Evolutionary conservation across 2,797 vertebrate genomes (phyloP), one percentile per base, ranked within the genome.

Genomic region (Margarornis squamiger): DNA sequence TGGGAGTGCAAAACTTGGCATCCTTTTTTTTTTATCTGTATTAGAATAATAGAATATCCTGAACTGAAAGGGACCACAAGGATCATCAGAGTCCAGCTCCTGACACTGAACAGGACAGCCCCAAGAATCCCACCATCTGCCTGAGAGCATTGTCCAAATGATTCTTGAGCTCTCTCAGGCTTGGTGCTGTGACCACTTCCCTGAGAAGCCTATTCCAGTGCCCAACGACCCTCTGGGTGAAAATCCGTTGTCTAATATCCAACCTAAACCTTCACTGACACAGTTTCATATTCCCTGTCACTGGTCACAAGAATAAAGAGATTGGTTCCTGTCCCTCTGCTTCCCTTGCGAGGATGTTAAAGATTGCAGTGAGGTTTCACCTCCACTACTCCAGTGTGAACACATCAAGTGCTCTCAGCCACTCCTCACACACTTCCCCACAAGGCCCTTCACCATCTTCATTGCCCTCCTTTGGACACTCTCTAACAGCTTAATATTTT

Each of bases 321-420:
- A 29, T 55, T 32, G 36, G 34, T 55, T 30, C 22, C 49, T 82
- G 27, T 9, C 32, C 22, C 7, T 70, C 6, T 5, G 12, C 16
- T 36, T 14, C 16, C 13, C 20, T 70, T 9, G 16, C 0, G 0
- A 11, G 36, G 49, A 65, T 57, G 32, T 1, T 65, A 36, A 36
- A 7, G 30, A 27, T 27, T 57, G 32, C 36, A 22, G 2, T 65
- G 68, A 49, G 32, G 5, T 14, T 15, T 43, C 30, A 6, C 19
- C 22, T 61, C 21, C 18, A 27, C 57, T 38, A 27, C 34, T 66
- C 34, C 48, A 41, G 39, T 61, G 21, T 74, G 39, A 39, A 9
- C 39, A 55, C 39, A 30, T 24, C 14, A 2, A 73, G 18, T 10
- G 39, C 1, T 11, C 18, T 88, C 38, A 73, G 20, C 5, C 3